Percentiles rank a stretch among this genome's conserved stretches.
Evolutionary conservation across 2,113 vertebrate genomes (phyloP).

Genomic region (Brachirus orientalis): DNA sequence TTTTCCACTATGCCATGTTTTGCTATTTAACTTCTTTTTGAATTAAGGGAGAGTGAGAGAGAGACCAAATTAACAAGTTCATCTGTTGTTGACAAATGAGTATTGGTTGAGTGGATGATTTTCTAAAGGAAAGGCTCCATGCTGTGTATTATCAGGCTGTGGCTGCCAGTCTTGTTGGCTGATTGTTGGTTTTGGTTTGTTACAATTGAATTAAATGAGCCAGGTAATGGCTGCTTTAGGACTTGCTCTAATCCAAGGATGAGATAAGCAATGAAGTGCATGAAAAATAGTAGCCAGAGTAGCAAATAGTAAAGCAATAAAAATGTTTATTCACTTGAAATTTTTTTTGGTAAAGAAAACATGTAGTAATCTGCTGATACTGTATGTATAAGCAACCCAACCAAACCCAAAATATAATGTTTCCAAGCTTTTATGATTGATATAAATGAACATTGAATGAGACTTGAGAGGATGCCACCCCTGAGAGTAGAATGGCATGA

Average conservation of each 20-base stretch:
- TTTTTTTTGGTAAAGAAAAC: too few relatives aligned
- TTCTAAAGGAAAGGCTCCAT: constrained; percentile 58
- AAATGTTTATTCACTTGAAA: too few relatives aligned
- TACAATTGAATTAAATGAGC: constrained; percentile 68
- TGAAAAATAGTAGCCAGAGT: too few relatives aligned
- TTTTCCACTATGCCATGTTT: constrained; percentile 57
- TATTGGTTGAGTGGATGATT: constrained; percentile 51
- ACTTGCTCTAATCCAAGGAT: constrained; percentile 22
- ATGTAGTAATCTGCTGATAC: too few relatives aligned
- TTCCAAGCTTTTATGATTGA: too few relatives aligned
- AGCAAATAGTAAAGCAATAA: too few relatives aligned
- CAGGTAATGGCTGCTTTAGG: constrained; percentile 59
- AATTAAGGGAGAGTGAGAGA: constrained; percentile 17
- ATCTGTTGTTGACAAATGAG: constrained; percentile 60
- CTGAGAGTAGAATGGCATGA: neutral
- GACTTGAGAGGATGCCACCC: neutral
- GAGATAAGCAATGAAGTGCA: neutral
- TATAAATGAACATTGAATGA: neutral
- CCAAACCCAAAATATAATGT: constrained; percentile 6
- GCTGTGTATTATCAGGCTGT: constrained; percentile 63
- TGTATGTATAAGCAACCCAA: too few relatives aligned
- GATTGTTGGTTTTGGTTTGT: constrained; percentile 60
- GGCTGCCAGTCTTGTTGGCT: constrained; percentile 55
- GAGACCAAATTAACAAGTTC: constrained; percentile 50
- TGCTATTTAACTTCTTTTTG: constrained; percentile 59